These are phyloP conservation scores for Fissipunctia ypsillon DNA, from an alignment of 2,888 invertebrate species.

Conservation along the genomic window DNA sequence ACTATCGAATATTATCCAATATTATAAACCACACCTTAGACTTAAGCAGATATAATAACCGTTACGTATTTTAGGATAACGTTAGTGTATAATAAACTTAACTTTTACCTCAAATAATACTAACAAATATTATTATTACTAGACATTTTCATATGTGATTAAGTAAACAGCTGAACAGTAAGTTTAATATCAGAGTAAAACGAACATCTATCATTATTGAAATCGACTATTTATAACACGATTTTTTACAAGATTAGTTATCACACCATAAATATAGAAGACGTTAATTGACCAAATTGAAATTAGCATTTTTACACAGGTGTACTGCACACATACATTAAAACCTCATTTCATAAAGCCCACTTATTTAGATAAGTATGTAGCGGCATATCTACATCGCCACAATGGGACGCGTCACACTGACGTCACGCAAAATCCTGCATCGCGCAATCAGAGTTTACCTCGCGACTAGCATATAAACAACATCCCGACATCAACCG, in stretches of 20 bases:
- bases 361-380: background rate
- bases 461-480: no score
- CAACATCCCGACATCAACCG: no score
- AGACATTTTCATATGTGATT: slow-evolving; percentile 27
- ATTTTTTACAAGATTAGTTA: background rate
- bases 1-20: slow-evolving; percentile 79
- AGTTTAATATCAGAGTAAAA: background rate
- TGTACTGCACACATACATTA: background rate
- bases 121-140: slow-evolving; percentile 46
- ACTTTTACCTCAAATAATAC: slow-evolving; percentile 50
- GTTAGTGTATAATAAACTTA: slow-evolving; percentile 63
- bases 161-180: background rate
- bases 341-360: background rate
- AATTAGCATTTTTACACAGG: background rate
- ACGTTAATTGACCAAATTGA: background rate
- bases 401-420: no score
- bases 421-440: no score
- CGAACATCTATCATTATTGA: background rate
- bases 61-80: slow-evolving; percentile 63
- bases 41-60: slow-evolving; percentile 65
- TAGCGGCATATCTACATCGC: no score
- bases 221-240: background rate
- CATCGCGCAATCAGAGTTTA: no score
- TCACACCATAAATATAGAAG: background rate
- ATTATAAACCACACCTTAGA: slow-evolving; percentile 74